These are phyloP conservation scores for Lepidurus couesii DNA, from an alignment of 1,140 invertebrate species.

Conservation along the genomic window DNA sequence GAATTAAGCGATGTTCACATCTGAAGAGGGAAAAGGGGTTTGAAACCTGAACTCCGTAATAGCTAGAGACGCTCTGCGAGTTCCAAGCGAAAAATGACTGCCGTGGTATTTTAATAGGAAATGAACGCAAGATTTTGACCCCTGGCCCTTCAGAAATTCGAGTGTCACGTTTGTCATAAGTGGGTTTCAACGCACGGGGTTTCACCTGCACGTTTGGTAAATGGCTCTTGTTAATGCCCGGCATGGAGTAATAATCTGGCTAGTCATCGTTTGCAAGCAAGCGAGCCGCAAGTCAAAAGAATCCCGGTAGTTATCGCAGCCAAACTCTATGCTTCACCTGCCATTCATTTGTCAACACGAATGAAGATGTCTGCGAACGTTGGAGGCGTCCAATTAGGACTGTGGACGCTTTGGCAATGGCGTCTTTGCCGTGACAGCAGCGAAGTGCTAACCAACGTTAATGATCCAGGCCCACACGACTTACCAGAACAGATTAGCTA, in stretches of 20 bases:
- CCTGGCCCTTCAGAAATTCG: background rate
- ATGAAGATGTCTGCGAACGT: slow-evolving; percentile 16
- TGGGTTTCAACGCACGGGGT: slow-evolving; percentile 5
- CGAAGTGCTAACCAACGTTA: slow-evolving; percentile 14
- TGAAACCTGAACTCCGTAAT: background rate
- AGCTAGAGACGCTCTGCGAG: background rate
- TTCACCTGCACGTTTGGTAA: background rate
- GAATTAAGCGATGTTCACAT: background rate
- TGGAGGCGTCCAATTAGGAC: slow-evolving; percentile 7
- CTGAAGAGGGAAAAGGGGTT: background rate
- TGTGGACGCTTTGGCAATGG: slow-evolving; percentile 17
- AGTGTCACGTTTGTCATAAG: background rate
- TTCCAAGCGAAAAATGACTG: background rate
- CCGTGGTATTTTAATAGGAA: background rate
- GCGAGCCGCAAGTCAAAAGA: background rate
- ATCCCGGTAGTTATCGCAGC: background rate
- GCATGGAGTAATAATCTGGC: background rate
- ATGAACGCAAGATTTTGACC: slow-evolving; percentile 5
- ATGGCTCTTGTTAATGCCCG: background rate
- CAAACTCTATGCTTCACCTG: slow-evolving; percentile 4
- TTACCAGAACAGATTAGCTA: slow-evolving; percentile 19
- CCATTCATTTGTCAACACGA: slow-evolving; percentile 22
- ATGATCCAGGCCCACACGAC: slow-evolving; percentile 8
- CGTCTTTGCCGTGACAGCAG: slow-evolving; percentile 3
- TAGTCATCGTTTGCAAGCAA: slow-evolving; percentile 12